These are phyloP conservation scores for Lacanobia wlatinum DNA, from an alignment of 2,888 invertebrate species.

Conservation along the genomic window DNA sequence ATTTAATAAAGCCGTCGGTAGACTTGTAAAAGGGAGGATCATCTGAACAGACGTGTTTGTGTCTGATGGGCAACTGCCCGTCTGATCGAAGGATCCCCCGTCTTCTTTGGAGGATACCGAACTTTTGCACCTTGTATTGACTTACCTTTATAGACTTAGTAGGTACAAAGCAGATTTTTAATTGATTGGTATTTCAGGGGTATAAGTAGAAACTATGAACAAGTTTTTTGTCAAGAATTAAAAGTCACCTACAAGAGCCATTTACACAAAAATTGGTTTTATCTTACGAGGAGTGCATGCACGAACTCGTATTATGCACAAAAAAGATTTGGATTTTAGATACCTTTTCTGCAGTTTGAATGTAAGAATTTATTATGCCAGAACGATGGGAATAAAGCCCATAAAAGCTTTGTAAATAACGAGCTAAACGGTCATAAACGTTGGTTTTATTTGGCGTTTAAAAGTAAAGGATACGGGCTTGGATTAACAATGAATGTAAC, in stretches of 20 bases:
- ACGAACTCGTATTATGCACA: not conserved
- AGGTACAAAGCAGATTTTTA: not conserved
- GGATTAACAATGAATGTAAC: conserved; percentile 45
- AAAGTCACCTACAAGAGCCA: not conserved
- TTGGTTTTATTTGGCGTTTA: conserved; percentile 48
- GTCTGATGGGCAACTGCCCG: no score
- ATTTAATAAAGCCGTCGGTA: not conserved
- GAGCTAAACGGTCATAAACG: conserved; percentile 44
- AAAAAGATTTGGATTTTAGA: conserved; percentile 15
- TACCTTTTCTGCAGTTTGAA: conserved; percentile 12
- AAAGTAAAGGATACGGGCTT: conserved; percentile 26
- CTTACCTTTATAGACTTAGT: no score
- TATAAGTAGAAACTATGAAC: no score
- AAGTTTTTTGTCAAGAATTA: no score
- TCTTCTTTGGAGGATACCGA: no score
- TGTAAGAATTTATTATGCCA: conserved; percentile 25
- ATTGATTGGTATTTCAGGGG: no score
- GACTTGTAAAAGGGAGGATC: no score
- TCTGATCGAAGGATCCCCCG: no score
- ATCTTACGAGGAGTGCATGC: not conserved
- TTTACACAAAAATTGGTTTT: not conserved
- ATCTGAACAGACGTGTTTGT: no score
- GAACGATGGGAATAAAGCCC: conserved; percentile 52
- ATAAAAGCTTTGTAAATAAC: conserved; percentile 49
- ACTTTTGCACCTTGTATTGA: no score